Evolutionary conservation across 2,888 invertebrate genomes (phyloP).

Genomic region (Cartodere bifasciata): DNA sequence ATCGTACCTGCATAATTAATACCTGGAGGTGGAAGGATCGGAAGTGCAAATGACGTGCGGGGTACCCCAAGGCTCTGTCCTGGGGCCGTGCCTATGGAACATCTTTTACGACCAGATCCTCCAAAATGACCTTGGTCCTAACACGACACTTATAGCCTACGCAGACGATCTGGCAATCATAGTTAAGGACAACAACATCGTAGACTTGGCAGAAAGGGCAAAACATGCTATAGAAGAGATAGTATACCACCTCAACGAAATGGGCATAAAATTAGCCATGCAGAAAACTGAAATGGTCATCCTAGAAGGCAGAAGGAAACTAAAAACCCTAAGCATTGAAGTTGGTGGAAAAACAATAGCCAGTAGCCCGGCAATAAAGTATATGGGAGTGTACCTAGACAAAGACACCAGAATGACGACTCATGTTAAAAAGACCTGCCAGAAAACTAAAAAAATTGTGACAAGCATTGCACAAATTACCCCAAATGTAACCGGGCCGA

Average conservation of each 20-base stretch:
- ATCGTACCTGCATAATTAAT: conserved; percentile 4
- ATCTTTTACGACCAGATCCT: conserved; percentile 11
- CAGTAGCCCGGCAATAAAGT: conserved; percentile 1
- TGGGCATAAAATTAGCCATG: conserved; percentile 6
- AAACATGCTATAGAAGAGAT: neutral
- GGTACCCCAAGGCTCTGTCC: conserved; percentile 13
- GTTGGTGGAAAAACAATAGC: conserved; percentile 1
- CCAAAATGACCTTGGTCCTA: neutral
- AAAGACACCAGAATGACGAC: conserved; percentile 1
- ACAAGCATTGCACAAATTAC: conserved; percentile 6
- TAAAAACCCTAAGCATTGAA: neutral
- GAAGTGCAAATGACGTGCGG: conserved; percentile 2
- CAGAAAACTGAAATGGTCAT: conserved; percentile 12
- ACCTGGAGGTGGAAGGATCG: neutral
- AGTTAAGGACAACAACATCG: conserved; percentile 2
- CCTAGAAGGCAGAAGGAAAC: conserved; percentile 5
- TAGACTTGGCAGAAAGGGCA: neutral
- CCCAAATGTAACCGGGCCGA: conserved; percentile 9
- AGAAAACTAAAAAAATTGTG: conserved; percentile 4
- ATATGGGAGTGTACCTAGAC: conserved; percentile 6
- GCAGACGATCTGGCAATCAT: conserved; percentile 8
- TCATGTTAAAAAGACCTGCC: conserved; percentile 1
- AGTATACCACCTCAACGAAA: conserved; percentile 1
- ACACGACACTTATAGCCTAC: conserved; percentile 4
- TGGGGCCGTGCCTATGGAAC: conserved; percentile 11